Conservation (phyloP, 2,113 vertebrate species). For the Tachysurus vachellii region DNA sequence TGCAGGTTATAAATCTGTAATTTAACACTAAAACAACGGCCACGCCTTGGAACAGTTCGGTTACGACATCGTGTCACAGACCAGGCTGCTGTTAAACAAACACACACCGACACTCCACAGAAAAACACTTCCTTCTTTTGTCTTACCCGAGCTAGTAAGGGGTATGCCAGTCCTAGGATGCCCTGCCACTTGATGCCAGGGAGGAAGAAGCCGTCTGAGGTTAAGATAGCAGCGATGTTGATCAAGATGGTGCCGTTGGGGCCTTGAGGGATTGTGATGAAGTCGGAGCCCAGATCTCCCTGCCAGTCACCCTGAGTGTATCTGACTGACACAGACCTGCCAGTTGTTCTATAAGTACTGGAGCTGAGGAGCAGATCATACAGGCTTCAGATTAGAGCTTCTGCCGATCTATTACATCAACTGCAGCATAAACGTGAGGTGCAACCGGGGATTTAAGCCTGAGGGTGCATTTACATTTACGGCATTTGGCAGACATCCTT, state of each 20-base stretch:
- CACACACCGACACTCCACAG: neutral
- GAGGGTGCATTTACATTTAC: neutral
- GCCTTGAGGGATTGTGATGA: constrained; percentile 82
- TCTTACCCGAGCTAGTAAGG: constrained; percentile 85
- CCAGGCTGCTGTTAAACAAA: constrained; percentile 17
- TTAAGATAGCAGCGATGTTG: constrained; percentile 88
- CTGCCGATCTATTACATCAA: neutral
- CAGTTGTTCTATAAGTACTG: constrained; percentile 75
- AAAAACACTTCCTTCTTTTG: neutral
- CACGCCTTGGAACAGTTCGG: constrained; percentile 1
- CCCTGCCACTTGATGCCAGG: constrained; percentile 92
- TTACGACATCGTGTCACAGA: neutral
- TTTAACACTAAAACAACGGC: neutral
- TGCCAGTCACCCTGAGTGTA: constrained; percentile 97
- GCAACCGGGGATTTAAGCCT: neutral
- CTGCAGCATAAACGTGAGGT: neutral
- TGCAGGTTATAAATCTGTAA: neutral
- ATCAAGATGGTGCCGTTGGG: constrained; percentile 77
- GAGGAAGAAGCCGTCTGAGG: constrained; percentile 91
- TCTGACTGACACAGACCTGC: constrained; percentile 78
- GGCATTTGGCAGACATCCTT: no score
- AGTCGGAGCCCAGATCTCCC: constrained; percentile 85
- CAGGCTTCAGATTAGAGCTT: neutral
- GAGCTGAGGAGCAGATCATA: constrained; percentile 73
- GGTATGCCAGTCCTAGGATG: constrained; percentile 92